Conservation (phyloP, 2,888 invertebrate genomes). For the Diarsia mendica region DNA sequence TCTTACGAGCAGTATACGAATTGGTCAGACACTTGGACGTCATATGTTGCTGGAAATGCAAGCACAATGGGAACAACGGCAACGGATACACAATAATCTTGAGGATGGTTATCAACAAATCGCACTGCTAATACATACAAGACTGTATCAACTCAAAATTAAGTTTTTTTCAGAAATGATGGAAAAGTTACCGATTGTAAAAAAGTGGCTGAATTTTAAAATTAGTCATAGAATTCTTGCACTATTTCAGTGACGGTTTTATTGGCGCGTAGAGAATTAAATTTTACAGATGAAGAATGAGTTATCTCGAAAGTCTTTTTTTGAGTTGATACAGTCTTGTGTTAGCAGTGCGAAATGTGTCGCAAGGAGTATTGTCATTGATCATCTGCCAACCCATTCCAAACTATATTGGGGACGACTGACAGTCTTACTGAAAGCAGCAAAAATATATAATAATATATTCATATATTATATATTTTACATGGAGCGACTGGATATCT, state of each 20-base stretch:
- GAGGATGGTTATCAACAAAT: background rate
- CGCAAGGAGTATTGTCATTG: background rate
- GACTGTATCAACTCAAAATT: no score
- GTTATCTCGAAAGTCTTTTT: no score
- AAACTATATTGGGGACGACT: background rate
- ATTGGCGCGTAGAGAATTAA: no score
- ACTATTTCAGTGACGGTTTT: no score
- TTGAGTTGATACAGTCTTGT: no score
- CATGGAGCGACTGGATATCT: background rate
- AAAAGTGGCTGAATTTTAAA: no score
- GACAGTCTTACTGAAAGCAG: background rate
- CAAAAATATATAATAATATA: no score
- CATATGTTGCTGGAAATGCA: conserved; percentile 30
- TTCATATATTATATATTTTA: background rate
- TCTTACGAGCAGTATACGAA: conserved; percentile 36
- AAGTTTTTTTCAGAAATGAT: no score
- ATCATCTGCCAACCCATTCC: background rate
- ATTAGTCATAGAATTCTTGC: no score
- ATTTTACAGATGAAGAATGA: no score
- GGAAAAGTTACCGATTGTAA: no score
- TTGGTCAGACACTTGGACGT: conserved; percentile 40
- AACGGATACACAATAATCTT: background rate
- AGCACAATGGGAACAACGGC: background rate
- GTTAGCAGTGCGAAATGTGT: background rate
- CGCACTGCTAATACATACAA: no score